Percentiles rank a stretch among this genome's conserved stretches.
These are phyloP conservation scores for Apeira syringaria DNA, from an alignment of 2,888 invertebrate genomes.

Conservation along the genomic window DNA sequence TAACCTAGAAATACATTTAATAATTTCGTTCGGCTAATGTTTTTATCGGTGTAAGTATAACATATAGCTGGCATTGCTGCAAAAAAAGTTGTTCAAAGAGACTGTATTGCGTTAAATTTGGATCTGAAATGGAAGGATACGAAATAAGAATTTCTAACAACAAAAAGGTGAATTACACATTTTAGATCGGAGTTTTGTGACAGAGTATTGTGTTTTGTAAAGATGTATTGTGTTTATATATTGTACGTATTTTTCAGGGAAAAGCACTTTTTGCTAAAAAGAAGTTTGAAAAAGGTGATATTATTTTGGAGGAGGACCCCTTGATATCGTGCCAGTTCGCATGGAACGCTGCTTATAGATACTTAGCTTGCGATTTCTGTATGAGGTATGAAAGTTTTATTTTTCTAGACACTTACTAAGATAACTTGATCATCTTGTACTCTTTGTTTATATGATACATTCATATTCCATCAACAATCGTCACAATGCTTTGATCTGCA, in stretches of 20 bases:
- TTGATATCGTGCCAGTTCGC: conserved; percentile 95
- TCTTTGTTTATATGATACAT: too few relatives aligned
- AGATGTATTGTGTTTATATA: not conserved
- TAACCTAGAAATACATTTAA: too few relatives aligned
- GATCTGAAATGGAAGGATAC: conserved; percentile 67
- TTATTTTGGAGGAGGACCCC: conserved; percentile 94
- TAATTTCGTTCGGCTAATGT: not conserved
- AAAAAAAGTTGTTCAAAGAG: too few relatives aligned
- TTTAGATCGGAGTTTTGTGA: not conserved
- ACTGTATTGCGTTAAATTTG: too few relatives aligned
- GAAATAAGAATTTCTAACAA: conserved; percentile 65
- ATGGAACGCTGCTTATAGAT: conserved; percentile 95
- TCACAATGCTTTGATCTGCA: too few relatives aligned
- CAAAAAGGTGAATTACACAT: conserved; percentile 66
- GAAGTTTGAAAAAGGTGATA: conserved; percentile 87
- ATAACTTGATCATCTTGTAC: too few relatives aligned
- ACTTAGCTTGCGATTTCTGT: conserved; percentile 95
- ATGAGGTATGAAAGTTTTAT: conserved; percentile 85
- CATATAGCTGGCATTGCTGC: too few relatives aligned
- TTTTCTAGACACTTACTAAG: too few relatives aligned
- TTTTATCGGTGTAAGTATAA: too few relatives aligned
- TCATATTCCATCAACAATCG: too few relatives aligned
- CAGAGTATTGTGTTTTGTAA: not conserved
- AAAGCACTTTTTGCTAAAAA: conserved; percentile 91
- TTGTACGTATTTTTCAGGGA: conserved; percentile 83